Base-by-base conservation (phyloP, 2,888 invertebrate species). In the Ichneumoninae sp. region DNA sequence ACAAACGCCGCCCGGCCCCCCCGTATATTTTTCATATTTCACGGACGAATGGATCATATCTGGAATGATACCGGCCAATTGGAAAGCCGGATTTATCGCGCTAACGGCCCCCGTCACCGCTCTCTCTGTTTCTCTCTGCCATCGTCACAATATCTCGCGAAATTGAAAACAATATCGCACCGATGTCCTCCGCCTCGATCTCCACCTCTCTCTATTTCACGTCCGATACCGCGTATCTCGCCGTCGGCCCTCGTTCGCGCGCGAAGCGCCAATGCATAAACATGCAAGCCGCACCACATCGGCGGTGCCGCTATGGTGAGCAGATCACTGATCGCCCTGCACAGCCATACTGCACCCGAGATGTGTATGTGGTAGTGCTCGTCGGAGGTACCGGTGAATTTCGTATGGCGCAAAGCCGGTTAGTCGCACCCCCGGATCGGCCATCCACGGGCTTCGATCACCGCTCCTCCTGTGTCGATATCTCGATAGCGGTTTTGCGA, bases 11-110 rank as follows among this genome's bases (percentile, higher is more conserved):
- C 60, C 50, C 70, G 69, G 1, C 83, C 57, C 83, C 68, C 82
- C 77, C 79, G 81, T 88, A 88, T 88, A 88, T 88, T 90, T 91
- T 92, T 90, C 90, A 91, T 92, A 92, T 92, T 92, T 92, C 90
- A 92, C 90, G 88, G 88, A 77, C 87, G 89, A 91, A 84, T 88
- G 89, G 87, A 86, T 90, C 90, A 89, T 89, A 89, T 90, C 88
- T 89, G 89, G 87, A 80, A 85, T 87, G 87, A 87, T 89, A 89
- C 88, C 85, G 88, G 89, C 90, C 90, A 90, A 91, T 92, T 90
- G 90, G 89, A 90, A 89, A 90, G 87, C 82, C 88, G 88, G 89
- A 91, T 91, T 92, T 92, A 91, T 91, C 89, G 89, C 89, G 86
- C 88, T 88, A 86, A 89, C 88, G 85, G 88, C 80, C 77, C 82